These are phyloP conservation scores for Phaonia tiefii DNA, from an alignment of 2,888 invertebrate species.

Conservation along the genomic window DNA sequence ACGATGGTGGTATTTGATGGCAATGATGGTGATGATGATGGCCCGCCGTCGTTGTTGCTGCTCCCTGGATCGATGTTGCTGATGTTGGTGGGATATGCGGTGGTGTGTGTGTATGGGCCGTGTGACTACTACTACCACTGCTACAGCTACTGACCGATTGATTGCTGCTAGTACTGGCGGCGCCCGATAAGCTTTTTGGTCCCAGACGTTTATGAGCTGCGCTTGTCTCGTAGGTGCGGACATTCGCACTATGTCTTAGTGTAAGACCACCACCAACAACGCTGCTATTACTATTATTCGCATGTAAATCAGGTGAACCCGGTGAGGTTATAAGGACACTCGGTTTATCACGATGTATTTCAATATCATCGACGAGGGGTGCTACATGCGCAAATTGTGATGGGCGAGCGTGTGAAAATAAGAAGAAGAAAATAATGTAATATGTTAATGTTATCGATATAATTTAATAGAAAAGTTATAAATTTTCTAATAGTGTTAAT, in stretches of 20 bases:
- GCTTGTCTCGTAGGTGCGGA: slow-evolving; percentile 60
- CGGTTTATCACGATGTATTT: slow-evolving; percentile 87
- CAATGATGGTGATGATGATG: slow-evolving; percentile 81
- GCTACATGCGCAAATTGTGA: slow-evolving; percentile 66
- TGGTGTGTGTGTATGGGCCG: slow-evolving; percentile 53
- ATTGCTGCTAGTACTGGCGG: slow-evolving; percentile 73
- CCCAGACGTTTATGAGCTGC: slow-evolving; percentile 71
- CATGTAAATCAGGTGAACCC: slow-evolving; percentile 92
- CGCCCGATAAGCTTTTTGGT: slow-evolving; percentile 71
- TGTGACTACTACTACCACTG: slow-evolving; percentile 69
- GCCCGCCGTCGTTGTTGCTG: slow-evolving; percentile 78
- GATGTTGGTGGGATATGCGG: slow-evolving; percentile 52
- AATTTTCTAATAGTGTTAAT: too few species aligned
- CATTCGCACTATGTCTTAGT: slow-evolving; percentile 71
- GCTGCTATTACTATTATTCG: slow-evolving; percentile 76
- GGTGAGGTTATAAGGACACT: slow-evolving; percentile 97
- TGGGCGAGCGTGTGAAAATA: slow-evolving; percentile 2
- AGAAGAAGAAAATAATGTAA: too few species aligned
- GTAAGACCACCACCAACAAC: slow-evolving; percentile 62
- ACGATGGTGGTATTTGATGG: slow-evolving; percentile 75
- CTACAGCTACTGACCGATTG: slow-evolving; percentile 67
- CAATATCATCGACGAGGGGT: slow-evolving; percentile 76
- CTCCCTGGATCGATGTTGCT: slow-evolving; percentile 57
- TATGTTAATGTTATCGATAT: too few species aligned
- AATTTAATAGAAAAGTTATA: too few species aligned